phyloP scores from a whole-genome alignment of 1,140 invertebrate genomes.

The Teleopsis dalmanni region DNA sequence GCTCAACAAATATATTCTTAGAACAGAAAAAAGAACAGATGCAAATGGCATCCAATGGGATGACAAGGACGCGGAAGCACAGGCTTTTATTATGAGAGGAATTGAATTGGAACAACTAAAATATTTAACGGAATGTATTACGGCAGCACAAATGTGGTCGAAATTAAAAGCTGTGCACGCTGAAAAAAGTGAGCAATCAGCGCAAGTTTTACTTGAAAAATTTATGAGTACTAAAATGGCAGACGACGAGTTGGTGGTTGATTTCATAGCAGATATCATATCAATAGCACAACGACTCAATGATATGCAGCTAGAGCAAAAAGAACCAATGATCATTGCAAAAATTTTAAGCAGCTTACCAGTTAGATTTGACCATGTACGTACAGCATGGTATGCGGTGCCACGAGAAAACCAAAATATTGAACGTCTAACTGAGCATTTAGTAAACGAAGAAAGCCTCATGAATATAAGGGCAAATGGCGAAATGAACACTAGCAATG shows the following conservation, averaged over 20 bases:
- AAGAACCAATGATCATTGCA: constrained; percentile 4
- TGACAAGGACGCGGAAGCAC: no score
- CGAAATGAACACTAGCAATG: no score
- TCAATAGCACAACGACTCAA: constrained; percentile 3
- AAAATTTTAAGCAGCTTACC: constrained; percentile 6
- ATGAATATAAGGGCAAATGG: neutral
- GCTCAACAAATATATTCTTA: no score
- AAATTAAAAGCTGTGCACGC: no score
- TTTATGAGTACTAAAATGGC: constrained; percentile 8
- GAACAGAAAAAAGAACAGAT: no score
- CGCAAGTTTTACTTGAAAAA: constrained; percentile 4
- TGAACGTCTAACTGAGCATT: constrained; percentile 7
- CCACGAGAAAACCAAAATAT: constrained; percentile 6
- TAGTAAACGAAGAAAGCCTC: neutral
- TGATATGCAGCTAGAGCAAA: constrained; percentile 6
- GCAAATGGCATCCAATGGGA: no score
- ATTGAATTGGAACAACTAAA: no score
- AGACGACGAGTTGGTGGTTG: neutral
- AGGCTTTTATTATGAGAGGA: no score
- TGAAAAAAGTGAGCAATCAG: no score
- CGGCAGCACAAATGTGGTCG: no score
- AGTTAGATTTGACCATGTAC: constrained; percentile 5
- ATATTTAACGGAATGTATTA: no score
- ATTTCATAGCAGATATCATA: neutral
- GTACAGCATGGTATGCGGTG: constrained; percentile 7